These are phyloP conservation scores for Troides oblongomaculatus DNA, from an alignment of 2,888 invertebrate genomes.

Conservation along the genomic window DNA sequence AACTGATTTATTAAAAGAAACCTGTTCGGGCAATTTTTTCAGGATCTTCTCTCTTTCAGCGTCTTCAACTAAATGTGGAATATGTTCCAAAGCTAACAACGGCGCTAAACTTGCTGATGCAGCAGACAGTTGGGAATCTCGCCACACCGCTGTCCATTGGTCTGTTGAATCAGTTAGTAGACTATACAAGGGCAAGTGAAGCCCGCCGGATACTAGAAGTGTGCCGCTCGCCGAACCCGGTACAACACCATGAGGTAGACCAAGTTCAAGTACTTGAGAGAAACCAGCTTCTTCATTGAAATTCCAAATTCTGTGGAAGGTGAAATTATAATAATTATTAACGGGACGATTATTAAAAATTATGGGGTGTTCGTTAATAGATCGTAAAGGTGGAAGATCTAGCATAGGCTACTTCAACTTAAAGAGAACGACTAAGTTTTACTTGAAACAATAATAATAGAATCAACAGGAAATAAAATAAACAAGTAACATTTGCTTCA, in stretches of 20 bases:
- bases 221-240: conserved; percentile 83
- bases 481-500: too few relatives aligned
- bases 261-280: conserved; percentile 83
- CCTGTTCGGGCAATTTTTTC: conserved; percentile 79
- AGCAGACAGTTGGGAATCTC: conserved; percentile 71
- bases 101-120: conserved; percentile 81
- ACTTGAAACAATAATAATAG: too few relatives aligned
- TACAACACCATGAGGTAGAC: conserved; percentile 82
- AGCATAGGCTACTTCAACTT: too few relatives aligned
- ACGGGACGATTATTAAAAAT: too few relatives aligned
- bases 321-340: background rate
- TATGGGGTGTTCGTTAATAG: too few relatives aligned
- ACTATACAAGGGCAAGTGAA: conserved; percentile 78
- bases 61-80: conserved; percentile 74
- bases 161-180: conserved; percentile 61
- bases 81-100: conserved; percentile 77
- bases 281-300: conserved; percentile 86
- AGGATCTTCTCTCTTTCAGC: conserved; percentile 73
- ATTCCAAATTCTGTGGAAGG: conserved; percentile 81
- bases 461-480: too few relatives aligned
- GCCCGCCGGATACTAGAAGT: conserved; percentile 81
- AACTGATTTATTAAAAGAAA: conserved; percentile 36
- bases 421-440: too few relatives aligned
- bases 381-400: too few relatives aligned
- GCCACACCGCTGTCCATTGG: conserved; percentile 70